Evolutionary conservation across 2,797 vertebrate species (phyloP), one percentile per base, ranked within the genome.

Genomic region (Chelon auratus): DNA sequence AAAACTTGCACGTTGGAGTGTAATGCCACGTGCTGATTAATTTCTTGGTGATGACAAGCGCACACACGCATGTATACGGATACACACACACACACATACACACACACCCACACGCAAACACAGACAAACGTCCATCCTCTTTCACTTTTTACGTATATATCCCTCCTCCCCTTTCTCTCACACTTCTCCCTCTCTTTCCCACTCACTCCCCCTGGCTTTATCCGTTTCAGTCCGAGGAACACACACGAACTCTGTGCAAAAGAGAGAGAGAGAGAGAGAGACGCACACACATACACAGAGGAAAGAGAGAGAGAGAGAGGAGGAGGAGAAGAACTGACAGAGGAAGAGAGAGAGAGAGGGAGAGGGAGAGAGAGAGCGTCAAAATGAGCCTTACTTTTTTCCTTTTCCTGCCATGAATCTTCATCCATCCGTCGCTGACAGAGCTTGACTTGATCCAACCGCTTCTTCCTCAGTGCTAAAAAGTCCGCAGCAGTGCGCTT

Each of bases 371-470:
- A 67, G 61, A 80, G 67, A 71, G 55, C 40, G 81, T 87, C 80
- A 82, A 85, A 88, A 83, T 77, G 50, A 87, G 59, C 89, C 94
- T 95, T 95, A 95, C 92, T 91, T 89, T 86, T 77, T 76, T 68
- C 70, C 50, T 87, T 85, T 85, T 82, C 80, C 81, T 86, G 71
- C 52, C 84, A 86, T 87, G 78, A 91, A 93, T 93, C 91, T 95
- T 93, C 92, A 90, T 95, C 92, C 92, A 91, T 93, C 82, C 93
- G 82, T 81, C 82, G 90, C 77, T 88, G 88, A 90, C 84, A 86
- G 83, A 87, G 85, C 87, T 91, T 86, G 93, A 93, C 93, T 88
- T 95, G 93, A 94, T 95, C 95, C 94, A 91, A 84, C 80, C 86
- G 91, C 91, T 95, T 82, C 78, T 93, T 93, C 95, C 93, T 83